These are phyloP conservation scores for Magallana gigas DNA, from an alignment of 1,140 invertebrate genomes.

Conservation along the genomic window DNA sequence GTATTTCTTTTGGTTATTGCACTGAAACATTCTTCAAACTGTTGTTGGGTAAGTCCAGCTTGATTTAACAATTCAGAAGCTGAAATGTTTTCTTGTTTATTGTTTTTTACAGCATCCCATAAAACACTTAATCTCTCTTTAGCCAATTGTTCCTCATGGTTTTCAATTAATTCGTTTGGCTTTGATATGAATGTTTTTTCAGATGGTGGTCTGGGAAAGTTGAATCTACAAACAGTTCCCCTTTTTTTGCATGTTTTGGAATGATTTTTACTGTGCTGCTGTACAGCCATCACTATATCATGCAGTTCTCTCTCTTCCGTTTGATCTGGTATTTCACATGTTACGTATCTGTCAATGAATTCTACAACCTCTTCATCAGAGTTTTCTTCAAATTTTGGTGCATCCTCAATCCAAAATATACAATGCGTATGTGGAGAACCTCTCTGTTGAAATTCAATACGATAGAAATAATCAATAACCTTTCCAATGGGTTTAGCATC, in stretches of 20 bases:
- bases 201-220: slow-evolving; percentile 42
- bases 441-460: slow-evolving; percentile 57
- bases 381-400: slow-evolving; percentile 65
- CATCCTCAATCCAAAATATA: slow-evolving; percentile 76
- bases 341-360: slow-evolving; percentile 55
- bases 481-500: slow-evolving; percentile 53
- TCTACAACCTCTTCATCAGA: slow-evolving; percentile 60
- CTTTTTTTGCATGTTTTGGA: slow-evolving; percentile 32
- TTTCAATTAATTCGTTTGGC: background rate
- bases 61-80: background rate
- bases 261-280: slow-evolving; percentile 43
- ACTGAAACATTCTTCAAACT: slow-evolving; percentile 44
- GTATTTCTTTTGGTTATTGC: slow-evolving; percentile 39
- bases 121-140: background rate
- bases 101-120: background rate
- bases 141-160: background rate
- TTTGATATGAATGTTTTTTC: slow-evolving; percentile 32
- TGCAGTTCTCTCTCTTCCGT: slow-evolving; percentile 25
- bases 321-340: slow-evolving; percentile 41
- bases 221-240: slow-evolving; percentile 25
- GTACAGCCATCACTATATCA: slow-evolving; percentile 43
- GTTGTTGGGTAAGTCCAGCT: slow-evolving; percentile 7
- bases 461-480: slow-evolving; percentile 64
- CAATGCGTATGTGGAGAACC: slow-evolving; percentile 39
- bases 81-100: background rate